Conservation (phyloP, 1,140 invertebrate species). For the Caenorhabditis elegans region WBcel235 BX284606.5:764501-765000, state of each 20-base stretch:
- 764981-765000: constrained; percentile 40
- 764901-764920: not conserved
- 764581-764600: too few species aligned
- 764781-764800: not conserved
- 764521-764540: too few species aligned
- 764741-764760: not conserved
- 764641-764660: too few species aligned
- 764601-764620: too few species aligned
- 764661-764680: too few species aligned
- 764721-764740: not conserved
- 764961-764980: not conserved
- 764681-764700: constrained; percentile 20
- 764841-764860: too few species aligned
- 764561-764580: too few species aligned
- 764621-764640: too few species aligned
- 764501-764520: too few species aligned
- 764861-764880: not conserved
- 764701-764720: not conserved
- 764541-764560: too few species aligned
- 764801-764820: not conserved
- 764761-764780: constrained; percentile 26
- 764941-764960: not conserved
- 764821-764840: not conserved
- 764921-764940: not conserved
- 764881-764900: constrained; percentile 10